Percentiles rank a stretch among this genome's conserved stretches.
Evolutionary conservation across 2,888 invertebrate species (phyloP).

Genomic region (Bunonema sp.): DNA sequence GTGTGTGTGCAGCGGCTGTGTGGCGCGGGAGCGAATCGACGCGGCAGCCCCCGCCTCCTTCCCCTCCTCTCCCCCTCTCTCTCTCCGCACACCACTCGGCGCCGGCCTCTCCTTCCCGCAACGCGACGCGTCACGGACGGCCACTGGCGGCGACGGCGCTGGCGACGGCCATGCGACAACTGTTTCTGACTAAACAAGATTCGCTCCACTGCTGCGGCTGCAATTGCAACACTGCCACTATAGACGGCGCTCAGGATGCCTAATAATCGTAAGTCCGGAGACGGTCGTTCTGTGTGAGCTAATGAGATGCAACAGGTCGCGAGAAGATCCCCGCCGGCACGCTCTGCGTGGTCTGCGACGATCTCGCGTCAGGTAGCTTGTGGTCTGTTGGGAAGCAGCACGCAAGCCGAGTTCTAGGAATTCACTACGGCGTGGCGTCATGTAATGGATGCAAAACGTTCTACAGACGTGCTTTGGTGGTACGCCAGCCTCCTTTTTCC

Average conservation of each 20-base stretch:
- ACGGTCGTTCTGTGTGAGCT: background rate
- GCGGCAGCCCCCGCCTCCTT: background rate
- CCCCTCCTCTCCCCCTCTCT: background rate
- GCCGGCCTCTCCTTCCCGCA: background rate
- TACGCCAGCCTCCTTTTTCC: slow-evolving; percentile 5
- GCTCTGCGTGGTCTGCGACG: slow-evolving; percentile 24
- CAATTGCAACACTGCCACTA: no score
- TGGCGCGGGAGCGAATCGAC: no score
- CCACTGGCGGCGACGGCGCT: no score
- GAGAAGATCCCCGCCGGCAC: slow-evolving; percentile 32
- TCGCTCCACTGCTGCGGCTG: no score
- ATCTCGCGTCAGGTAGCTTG: slow-evolving; percentile 24
- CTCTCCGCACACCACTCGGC: background rate
- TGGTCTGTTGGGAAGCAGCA: no score
- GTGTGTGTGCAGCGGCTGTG: no score
- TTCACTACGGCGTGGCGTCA: slow-evolving; percentile 26
- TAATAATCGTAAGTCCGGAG: background rate
- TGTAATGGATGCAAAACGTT: slow-evolving; percentile 29
- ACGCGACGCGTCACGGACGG: no score
- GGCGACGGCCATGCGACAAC: no score
- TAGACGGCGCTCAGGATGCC: no score
- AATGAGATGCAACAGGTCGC: slow-evolving; percentile 10
- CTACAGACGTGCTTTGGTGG: slow-evolving; percentile 24
- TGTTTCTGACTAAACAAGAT: no score
- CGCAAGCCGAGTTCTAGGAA: no score